Percentiles rank a stretch among this genome's conserved stretches.
Evolutionary conservation across 2,888 invertebrate genomes (phyloP).

Genomic region (Ischnus inquisitorius): DNA sequence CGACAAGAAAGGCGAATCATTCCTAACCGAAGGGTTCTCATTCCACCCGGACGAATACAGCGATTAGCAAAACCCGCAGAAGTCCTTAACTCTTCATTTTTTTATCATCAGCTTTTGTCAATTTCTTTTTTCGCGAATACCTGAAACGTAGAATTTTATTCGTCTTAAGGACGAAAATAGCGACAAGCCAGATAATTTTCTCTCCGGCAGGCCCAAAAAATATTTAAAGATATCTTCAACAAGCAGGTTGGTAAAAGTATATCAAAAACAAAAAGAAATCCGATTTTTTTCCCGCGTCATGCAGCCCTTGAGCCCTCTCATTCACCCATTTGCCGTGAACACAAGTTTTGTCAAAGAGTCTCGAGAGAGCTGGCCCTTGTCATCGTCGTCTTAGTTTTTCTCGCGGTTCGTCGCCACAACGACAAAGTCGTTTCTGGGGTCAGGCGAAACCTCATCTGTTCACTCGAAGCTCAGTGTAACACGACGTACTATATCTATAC

Average conservation of each 20-base stretch:
- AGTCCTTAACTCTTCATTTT: slow-evolving; percentile 1
- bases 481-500: slow-evolving; percentile 1
- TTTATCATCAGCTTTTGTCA: background rate
- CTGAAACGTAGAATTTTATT: background rate
- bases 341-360: slow-evolving; percentile 46
- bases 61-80: slow-evolving; percentile 25
- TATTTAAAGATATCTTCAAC: background rate
- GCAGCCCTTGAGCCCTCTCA: background rate
- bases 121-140: background rate
- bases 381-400: slow-evolving; percentile 12
- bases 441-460: slow-evolving; percentile 48
- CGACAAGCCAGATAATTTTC: background rate
- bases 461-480: slow-evolving; percentile 19
- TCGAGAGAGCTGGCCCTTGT: slow-evolving; percentile 41
- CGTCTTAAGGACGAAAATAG: background rate
- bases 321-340: slow-evolving; percentile 18
- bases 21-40: background rate
- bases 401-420: slow-evolving; percentile 32
- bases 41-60: slow-evolving; percentile 5
- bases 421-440: slow-evolving; percentile 33
- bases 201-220: background rate
- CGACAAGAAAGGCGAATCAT: slow-evolving; percentile 39
- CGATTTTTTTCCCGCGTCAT: background rate
- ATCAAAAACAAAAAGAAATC: too few species aligned
- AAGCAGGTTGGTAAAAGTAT: too few species aligned